Conservation (phyloP, 2,888 invertebrate genomes). For the Tachina fera region DNA sequence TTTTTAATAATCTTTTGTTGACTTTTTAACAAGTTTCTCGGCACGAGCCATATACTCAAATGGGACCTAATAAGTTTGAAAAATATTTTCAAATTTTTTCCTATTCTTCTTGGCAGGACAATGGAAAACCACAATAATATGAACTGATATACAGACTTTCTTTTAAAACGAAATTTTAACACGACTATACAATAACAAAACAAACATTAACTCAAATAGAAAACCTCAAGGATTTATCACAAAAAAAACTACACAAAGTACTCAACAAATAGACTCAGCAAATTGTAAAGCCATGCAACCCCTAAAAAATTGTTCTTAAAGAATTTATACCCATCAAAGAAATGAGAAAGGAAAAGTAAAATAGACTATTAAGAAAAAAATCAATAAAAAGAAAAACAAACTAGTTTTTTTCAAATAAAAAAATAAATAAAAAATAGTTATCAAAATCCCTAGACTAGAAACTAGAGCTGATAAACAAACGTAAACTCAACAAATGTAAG, state of each 20-base stretch:
- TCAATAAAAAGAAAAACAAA: constrained; percentile 6
- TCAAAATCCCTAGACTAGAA: constrained; percentile 45
- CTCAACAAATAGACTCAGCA: neutral
- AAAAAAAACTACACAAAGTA: constrained; percentile 14
- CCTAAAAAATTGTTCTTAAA: constrained; percentile 41
- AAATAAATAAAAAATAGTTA: neutral
- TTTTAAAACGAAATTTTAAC: constrained; percentile 27
- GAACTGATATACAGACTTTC: constrained; percentile 51
- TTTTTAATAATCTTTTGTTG: neutral
- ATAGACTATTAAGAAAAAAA: constrained; percentile 12
- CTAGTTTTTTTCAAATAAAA: constrained; percentile 30
- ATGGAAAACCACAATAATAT: constrained; percentile 53
- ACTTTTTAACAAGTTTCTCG: neutral
- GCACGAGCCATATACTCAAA: constrained; percentile 65
- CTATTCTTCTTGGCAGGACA: neutral
- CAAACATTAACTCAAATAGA: constrained; percentile 34
- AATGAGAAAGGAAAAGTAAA: neutral
- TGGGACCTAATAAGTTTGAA: constrained; percentile 56
- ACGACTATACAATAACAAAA: constrained; percentile 27
- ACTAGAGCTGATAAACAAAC: constrained; percentile 41
- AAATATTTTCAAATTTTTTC: neutral
- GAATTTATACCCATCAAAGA: constrained; percentile 1
- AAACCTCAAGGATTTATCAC: constrained; percentile 8
- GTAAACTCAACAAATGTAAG: constrained; percentile 51
- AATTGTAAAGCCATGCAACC: neutral